Conservation (phyloP, 2,113 vertebrate genomes). For the Barnardius zonarius region DNA sequence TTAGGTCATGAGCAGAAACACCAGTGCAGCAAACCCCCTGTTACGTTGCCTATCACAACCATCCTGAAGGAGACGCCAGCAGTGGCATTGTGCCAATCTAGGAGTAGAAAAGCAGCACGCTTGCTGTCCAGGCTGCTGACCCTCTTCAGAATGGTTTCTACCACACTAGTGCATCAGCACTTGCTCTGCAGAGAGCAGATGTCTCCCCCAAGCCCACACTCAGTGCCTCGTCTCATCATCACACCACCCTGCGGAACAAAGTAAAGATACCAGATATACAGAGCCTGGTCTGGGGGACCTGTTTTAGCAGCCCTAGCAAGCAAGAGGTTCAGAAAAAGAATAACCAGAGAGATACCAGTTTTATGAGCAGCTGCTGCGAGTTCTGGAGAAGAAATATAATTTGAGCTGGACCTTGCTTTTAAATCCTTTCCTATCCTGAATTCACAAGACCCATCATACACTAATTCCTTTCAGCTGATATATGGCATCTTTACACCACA, state of each 20-base stretch:
- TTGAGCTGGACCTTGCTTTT: not conserved
- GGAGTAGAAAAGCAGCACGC: not conserved
- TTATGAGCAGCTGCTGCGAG: not conserved
- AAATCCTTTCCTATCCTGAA: not conserved
- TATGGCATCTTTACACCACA: not conserved
- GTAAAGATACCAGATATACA: not conserved
- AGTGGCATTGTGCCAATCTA: not conserved
- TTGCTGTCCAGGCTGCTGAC: not conserved
- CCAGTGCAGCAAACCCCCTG: not conserved
- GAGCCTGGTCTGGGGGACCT: not conserved
- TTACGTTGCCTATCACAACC: fast-evolving
- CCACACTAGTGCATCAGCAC: not conserved
- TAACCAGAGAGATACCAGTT: not conserved
- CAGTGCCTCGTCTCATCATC: not conserved
- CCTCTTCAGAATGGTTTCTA: not conserved
- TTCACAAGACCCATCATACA: not conserved
- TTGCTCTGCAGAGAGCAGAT: not conserved
- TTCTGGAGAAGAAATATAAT: not conserved
- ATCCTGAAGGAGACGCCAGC: not conserved
- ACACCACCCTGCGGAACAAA: not conserved
- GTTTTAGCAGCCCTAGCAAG: not conserved
- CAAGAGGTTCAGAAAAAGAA: not conserved
- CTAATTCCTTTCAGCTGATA: not conserved
- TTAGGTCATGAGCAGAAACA: not conserved
- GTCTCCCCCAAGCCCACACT: not conserved